Base-by-base conservation (phyloP, 2,797 vertebrate species). In the Chelmon rostratus region DNA sequence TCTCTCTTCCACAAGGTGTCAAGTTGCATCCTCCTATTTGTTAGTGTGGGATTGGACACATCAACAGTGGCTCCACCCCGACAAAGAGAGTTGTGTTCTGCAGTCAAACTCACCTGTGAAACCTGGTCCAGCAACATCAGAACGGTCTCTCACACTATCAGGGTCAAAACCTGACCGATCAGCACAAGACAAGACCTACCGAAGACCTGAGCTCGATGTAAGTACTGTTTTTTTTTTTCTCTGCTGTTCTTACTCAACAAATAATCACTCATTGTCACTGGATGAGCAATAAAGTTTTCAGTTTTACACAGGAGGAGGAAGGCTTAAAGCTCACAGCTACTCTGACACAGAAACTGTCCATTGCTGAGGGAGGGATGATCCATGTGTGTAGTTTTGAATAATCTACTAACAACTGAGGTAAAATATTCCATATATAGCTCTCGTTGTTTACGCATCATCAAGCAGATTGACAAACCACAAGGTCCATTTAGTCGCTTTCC, bases 31-130 rank as follows among this genome's bases (percentile, higher is more conserved):
- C 73, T 81, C 62, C 25, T 78, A 68, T 78, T 81, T 83, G 75
- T 66, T 85, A 68, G 76, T 50, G 37, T 78, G 53, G 56, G 89
- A 88, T 87, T 91, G 91, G 93, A 74, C 79, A 38, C 38, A 38
- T 15, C 15, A 10, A 13, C 38, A 4, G 35, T 50, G 78, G 79
- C 92, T 89, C 94, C 93, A 25, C 93, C 94, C 35, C 80, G 2
- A 25, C 57, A 73, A 21, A 73, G 77, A 82, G 57, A 72, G 81
- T 62, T 9, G 46, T 15, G 58, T 56, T 82, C 78, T 83, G 76
- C 68, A 74, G 80, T 77, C 76, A 16, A 68, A 73, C 79, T 89
- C 87, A 95, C 92, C 93, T 94, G 92, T 82, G 81, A 84, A 62
- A 82, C 80, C 83, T 69, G 74, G 67, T 86, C 84, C 81, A 87